Base-by-base conservation (phyloP, 2,888 invertebrate species). In the Erynnis tages region DNA sequence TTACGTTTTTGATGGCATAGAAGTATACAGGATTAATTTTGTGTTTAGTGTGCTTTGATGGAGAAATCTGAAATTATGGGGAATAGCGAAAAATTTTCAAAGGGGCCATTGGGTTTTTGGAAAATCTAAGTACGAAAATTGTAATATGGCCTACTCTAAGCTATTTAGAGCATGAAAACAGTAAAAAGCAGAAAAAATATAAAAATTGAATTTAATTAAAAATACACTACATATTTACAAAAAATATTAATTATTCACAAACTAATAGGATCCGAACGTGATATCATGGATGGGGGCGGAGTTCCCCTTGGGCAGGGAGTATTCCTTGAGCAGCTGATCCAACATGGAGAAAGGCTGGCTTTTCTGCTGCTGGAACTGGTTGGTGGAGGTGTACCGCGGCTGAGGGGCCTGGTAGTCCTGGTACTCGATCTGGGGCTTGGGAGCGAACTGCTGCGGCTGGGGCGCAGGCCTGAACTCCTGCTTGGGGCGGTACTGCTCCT, bases 291-390 rank as follows among this genome's bases (percentile, higher is more conserved):
- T 86, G 0, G 95, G 92, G 0, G 94, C 91, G 5, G 92, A 90
- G 17, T 92, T 92, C 4, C 90, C 91, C 60, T 92, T 91, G 0
- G 96, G 96, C 40, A 96, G 79, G 7, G 95, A 93, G 70, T 94
- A 96, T 66, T 96, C 96, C 71, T 94, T 93, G 43, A 95, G 93
- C 44, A 96, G 91, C 71, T 96, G 94, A 72, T 96, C 96, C 38
- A 96, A 87, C 77, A 96, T 90, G 47, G 80, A 91, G 76, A 71
- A 90, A 37, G 68, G 73, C 46, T 79, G 81, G 25, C 62, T 59
- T 54, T 66, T 66, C 1, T 70, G 66, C 53, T 78, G 73, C 47
- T 72, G 67, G 54, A 60, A 59, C 43, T 68, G 66, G 53, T 62
- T 64, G 13, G 55, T 49, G 2, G 64, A 63, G 4, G 64, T 62